These are phyloP conservation scores for Plusia festucae DNA, from an alignment of 2,888 invertebrate genomes.

Conservation along the genomic window DNA sequence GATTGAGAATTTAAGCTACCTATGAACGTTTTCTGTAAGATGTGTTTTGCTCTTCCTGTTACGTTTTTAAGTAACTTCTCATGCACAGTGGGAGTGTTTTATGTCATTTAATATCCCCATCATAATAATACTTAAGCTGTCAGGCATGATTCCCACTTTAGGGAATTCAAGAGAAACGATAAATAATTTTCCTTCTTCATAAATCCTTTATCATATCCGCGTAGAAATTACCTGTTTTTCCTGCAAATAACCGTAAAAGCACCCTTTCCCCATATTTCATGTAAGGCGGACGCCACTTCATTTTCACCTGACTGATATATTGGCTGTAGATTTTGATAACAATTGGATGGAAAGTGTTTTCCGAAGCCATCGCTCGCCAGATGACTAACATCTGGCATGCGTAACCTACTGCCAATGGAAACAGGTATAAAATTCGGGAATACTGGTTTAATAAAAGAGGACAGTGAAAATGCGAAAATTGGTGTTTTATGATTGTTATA, in stretches of 20 bases:
- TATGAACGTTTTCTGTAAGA: too few relatives aligned
- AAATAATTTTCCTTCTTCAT: constrained; percentile 8
- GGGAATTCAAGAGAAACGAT: constrained; percentile 1
- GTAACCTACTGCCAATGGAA: not conserved
- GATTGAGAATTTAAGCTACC: too few relatives aligned
- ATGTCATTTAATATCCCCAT: not conserved
- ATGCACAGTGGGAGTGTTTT: not conserved
- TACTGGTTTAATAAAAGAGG: not conserved
- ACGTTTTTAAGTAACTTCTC: not conserved
- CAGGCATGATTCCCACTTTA: not conserved
- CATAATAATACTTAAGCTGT: constrained; percentile 4
- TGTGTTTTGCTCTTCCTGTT: not conserved
- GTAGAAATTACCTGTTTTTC: constrained; percentile 9
- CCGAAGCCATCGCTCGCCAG: constrained; percentile 63
- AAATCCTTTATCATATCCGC: constrained; percentile 6
- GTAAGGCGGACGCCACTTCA: constrained; percentile 8
- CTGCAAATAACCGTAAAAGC: not conserved
- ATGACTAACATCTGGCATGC: constrained; percentile 13
- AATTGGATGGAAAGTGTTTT: constrained; percentile 70
- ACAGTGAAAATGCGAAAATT: not conserved
- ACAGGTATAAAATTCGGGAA: not conserved
- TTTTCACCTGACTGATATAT: constrained; percentile 31
- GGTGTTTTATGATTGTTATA: not conserved
- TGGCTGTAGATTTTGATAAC: constrained; percentile 19
- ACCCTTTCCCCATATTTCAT: constrained; percentile 14